phyloP scores from a whole-genome alignment of 2,797 vertebrate genomes.

The Lepilemur ruficaudatus region DNA sequence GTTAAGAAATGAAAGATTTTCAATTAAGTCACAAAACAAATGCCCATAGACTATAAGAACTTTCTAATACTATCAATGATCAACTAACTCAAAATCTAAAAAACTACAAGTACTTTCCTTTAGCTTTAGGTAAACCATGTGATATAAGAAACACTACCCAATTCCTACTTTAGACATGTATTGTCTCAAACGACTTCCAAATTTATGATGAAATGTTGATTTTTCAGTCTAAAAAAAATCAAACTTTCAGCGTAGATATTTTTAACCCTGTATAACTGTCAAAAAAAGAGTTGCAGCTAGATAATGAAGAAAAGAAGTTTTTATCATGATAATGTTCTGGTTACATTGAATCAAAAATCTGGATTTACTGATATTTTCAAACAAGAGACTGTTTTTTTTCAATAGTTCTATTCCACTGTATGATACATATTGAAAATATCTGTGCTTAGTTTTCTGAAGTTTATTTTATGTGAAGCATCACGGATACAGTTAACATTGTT shows the following conservation, averaged over 20 bases:
- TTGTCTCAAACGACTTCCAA: not conserved
- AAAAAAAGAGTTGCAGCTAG: not conserved
- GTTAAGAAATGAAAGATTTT: not conserved
- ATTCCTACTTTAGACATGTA: not conserved
- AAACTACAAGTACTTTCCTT: not conserved
- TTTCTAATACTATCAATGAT: conserved; percentile 2
- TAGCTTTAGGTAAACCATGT: not conserved
- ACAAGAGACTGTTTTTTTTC: conserved; percentile 24
- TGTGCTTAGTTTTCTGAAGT: not conserved
- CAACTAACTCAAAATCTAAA: not conserved
- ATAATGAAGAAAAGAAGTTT: not conserved
- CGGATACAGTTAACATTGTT: not conserved
- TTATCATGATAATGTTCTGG: not conserved
- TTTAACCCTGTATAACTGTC: not conserved
- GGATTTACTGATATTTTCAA: conserved; percentile 24
- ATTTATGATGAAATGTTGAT: conserved; percentile 3
- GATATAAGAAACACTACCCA: not conserved
- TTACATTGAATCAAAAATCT: not conserved
- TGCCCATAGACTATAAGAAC: not conserved
- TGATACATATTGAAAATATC: not conserved
- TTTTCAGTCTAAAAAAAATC: not conserved
- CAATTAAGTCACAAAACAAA: conserved; percentile 30
- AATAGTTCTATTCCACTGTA: conserved; percentile 5
- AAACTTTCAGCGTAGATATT: not conserved
- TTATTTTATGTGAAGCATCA: not conserved